A percentile compares a stretch with the other conserved stretches of the same genome.
Conservation (phyloP, 2,888 invertebrate genomes). For the Scaeva pyrastri region DNA sequence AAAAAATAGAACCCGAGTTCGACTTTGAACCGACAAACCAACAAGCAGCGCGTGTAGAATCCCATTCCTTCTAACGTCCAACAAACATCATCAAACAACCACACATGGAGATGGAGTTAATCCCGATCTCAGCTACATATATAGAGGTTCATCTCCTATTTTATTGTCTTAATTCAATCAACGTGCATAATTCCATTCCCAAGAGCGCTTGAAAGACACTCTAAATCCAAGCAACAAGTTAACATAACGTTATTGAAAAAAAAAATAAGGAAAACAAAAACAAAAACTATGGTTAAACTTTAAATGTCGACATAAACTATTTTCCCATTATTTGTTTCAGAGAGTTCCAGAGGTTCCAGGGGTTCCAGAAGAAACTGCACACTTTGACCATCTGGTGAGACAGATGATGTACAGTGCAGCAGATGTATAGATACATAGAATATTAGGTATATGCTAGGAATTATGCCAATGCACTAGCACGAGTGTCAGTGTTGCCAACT, state of each 20-base stretch:
- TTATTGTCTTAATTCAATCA: conserved; percentile 76
- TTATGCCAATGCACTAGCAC: conserved; percentile 54
- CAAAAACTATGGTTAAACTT: conserved; percentile 63
- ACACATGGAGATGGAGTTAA: conserved; percentile 71
- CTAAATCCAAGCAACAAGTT: background rate
- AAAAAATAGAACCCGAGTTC: background rate
- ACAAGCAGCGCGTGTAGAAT: conserved; percentile 49
- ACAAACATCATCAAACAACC: conserved; percentile 48
- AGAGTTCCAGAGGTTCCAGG: conserved; percentile 58
- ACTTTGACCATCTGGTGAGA: conserved; percentile 67
- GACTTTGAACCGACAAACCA: background rate
- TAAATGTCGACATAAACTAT: conserved; percentile 76
- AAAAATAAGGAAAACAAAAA: too few relatives aligned
- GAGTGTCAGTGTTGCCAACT: conserved; percentile 17
- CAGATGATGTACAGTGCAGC: conserved; percentile 62
- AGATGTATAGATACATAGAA: conserved; percentile 56
- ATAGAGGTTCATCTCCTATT: conserved; percentile 59
- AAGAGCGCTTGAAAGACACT: conserved; percentile 12
- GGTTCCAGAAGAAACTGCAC: conserved; percentile 40
- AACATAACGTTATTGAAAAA: background rate
- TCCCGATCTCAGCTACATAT: conserved; percentile 14
- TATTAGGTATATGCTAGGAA: conserved; percentile 34
- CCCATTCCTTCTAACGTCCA: conserved; percentile 56
- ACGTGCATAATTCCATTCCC: conserved; percentile 73
- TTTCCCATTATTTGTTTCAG: conserved; percentile 73